Base-by-base conservation (phyloP, 2,113 vertebrate species). In the Patagioenas fasciata region DNA sequence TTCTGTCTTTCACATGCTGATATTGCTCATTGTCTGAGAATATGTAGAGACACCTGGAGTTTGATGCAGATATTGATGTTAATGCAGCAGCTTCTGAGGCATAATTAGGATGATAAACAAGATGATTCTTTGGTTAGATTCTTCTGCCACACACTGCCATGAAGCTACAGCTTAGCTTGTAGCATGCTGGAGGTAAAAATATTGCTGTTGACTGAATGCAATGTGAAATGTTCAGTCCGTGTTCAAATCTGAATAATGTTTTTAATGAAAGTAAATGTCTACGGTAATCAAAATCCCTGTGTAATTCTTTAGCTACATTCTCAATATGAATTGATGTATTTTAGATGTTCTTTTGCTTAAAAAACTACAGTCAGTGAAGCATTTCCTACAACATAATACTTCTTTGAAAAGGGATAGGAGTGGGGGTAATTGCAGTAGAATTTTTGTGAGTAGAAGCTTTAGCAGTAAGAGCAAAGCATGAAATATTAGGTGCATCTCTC, bases 231-330 rank as follows among this genome's bases (percentile, higher is more conserved):
- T 71, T 93, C n/a, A 64, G 71, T 38, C 79, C 5, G 0, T 11
- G 29, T 64, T 80, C 18, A 83, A 16, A 78, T 62, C 13, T 90
- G 71, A 95, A 51, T 54, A 58, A 95, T 83, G 88, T 10, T 92
- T 94, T 95, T 92, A 96, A 93, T 96, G 92, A 93, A 86, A 78
- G 64, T 71, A 60, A 91, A 80, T 48, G 26, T 48, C 34, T 91
- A 2, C 47, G 28, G 58, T 80, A 70, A 83, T 95, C 71, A 88
- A 83, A 88, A 94, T 71, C 47, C 29, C 56, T 0, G 0, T 72
- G 42, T 82, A 91, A 91, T 66, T 85, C 50, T 66, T 95, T 34
- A 95, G 66, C 70, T 87, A 34, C 69, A 65, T 75, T 82, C 32
- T 29, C 74, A 50, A 0, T 65, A 40, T 50, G 48, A 65, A 80